Conservation (phyloP, 2,797 vertebrate species). For the Pseudochirops cupreus region DNA sequence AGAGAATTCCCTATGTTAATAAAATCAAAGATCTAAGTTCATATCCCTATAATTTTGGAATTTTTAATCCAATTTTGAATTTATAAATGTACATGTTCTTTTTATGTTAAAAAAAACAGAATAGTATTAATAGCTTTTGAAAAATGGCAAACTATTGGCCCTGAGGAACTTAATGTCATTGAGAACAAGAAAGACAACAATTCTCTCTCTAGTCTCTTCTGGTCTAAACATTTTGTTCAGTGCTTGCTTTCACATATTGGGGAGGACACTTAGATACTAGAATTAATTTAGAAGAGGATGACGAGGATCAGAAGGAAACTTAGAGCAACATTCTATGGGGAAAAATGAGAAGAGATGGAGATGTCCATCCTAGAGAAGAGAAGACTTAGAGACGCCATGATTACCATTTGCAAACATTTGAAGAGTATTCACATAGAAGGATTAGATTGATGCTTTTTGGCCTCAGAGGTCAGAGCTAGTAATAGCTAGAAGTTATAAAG, state of each 20-base stretch:
- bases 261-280: background rate
- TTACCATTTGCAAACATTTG: background rate
- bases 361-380: background rate
- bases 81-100: background rate
- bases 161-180: background rate
- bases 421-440: background rate
- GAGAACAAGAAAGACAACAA: background rate
- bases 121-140: background rate
- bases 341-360: background rate
- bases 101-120: background rate
- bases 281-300: background rate
- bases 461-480: background rate
- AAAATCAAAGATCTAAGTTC: background rate
- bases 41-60: background rate
- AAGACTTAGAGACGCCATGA: background rate
- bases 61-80: background rate
- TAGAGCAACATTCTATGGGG: background rate
- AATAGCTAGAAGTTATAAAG: background rate
- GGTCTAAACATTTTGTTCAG: background rate
- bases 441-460: background rate
- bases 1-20: background rate
- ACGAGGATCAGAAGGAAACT: background rate
- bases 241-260: background rate
- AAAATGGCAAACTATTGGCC: background rate
- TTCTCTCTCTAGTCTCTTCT: background rate